Conservation (phyloP, 2,797 vertebrate species). For the Pantherophis alleghaniensis region DNA sequence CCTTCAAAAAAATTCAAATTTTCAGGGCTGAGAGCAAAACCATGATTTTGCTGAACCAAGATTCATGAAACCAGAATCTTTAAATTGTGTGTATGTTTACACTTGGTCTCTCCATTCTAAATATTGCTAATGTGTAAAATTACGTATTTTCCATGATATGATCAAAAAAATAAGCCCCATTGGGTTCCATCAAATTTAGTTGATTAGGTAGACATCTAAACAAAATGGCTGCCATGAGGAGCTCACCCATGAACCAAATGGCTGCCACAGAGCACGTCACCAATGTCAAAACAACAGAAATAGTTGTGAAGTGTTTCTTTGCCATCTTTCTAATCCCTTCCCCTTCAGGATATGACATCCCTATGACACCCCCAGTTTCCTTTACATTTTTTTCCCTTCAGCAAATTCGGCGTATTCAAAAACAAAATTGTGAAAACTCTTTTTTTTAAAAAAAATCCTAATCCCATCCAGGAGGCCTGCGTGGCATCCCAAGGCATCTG, state of each 20-base stretch:
- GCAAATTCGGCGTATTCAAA: neutral
- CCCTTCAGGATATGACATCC: neutral
- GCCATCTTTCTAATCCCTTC: neutral
- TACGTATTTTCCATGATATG: neutral
- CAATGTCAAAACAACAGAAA: too few relatives aligned
- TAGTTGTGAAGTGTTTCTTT: too few relatives aligned
- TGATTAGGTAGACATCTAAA: neutral
- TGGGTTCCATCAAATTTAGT: neutral
- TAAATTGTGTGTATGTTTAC: neutral
- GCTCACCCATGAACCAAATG: neutral
- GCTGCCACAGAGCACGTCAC: too few relatives aligned
- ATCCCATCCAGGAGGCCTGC: neutral
- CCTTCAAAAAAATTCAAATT: neutral
- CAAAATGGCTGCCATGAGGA: neutral
- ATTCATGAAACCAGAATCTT: neutral
- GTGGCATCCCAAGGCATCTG: neutral
- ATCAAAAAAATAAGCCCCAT: neutral
- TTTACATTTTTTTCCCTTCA: neutral
- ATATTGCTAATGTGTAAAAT: neutral
- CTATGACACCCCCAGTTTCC: neutral
- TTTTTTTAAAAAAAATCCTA: neutral
- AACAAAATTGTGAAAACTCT: neutral
- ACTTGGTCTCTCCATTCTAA: too few relatives aligned
- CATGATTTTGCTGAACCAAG: too few relatives aligned
- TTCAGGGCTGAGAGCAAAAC: neutral